A percentile compares a stretch with the other conserved stretches of the same genome.
Conservation (phyloP, 2,797 vertebrate species). For the Amazona finschi region DNA sequence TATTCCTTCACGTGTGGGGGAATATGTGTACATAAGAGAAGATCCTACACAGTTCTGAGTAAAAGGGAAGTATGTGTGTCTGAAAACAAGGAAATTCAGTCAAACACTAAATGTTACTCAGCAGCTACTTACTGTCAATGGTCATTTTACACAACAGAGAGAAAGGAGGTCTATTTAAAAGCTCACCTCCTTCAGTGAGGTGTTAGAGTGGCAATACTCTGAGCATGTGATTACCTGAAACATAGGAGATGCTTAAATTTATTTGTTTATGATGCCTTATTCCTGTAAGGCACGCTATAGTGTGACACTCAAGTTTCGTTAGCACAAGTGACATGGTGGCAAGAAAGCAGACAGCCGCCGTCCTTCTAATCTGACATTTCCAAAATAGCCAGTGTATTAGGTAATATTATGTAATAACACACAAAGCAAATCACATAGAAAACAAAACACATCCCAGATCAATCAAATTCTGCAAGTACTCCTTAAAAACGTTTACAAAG, state of each 20-base stretch:
- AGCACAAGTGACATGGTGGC: neutral
- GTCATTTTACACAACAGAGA: neutral
- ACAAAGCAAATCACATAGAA: neutral
- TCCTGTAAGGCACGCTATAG: neutral
- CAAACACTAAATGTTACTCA: neutral
- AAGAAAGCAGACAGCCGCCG: neutral
- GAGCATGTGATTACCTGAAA: neutral
- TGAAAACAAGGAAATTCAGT: neutral
- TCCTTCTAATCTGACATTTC: neutral
- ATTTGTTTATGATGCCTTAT: neutral
- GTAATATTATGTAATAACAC: neutral
- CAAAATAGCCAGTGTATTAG: neutral
- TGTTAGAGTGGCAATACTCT: neutral
- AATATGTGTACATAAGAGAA: neutral
- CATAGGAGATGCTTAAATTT: neutral
- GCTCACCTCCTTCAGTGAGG: neutral
- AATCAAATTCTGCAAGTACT: neutral
- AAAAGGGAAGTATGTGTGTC: neutral
- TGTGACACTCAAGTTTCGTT: neutral
- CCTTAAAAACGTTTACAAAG: neutral
- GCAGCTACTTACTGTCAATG: neutral
- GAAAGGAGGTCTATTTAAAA: neutral
- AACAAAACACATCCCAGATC: neutral
- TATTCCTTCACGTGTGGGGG: neutral
- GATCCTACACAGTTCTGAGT: neutral